Base-by-base conservation (phyloP, 2,888 invertebrate species). In the Cryptocephalus moraei region DNA sequence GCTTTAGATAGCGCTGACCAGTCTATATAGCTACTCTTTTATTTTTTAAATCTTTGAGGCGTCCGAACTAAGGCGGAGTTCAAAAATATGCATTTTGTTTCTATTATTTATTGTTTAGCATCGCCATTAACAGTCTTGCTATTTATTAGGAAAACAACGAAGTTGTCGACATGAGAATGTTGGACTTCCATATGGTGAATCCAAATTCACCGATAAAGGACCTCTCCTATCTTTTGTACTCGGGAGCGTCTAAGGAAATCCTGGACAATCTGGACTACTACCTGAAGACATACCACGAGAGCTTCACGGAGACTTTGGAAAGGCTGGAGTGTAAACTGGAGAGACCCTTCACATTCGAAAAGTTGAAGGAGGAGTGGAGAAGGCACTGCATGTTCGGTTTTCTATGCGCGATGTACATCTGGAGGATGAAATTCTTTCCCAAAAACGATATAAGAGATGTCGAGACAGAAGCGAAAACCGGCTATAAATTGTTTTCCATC, bases 251-350 rank as follows among this genome's bases (percentile, higher is more conserved):
- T 10, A 43, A 36, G 33, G n/a, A 32, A 14, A 42, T 43, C 32
- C 22, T 51, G 6, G 39, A 43, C 40, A 32, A 36, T 8, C 36
- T 51, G 3, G 47, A 51, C 4, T 1, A 43, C 9, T 47, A 51
- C 14, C 42, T 51, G 6, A 45, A 45, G 39, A 40, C 49, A 11
- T 51, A 51, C 34, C 45, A 51, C 40, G 13, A 40, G 22, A 39
- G 41, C 38, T 40, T 52, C n/a, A 11, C 44, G 4, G 31, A 32
- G 10, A n/a, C 32, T 9, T 34, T 49, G 4, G 45, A 44, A 40
- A 38, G 12, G 22, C 33, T 33, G 32, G 32, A 45, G 1, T 38
- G 47, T 9, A 39, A 47, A 33, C 11, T 43, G 8, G 36, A 22
- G 22, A 22, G 6, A 36, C 12, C 12, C n/a, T 41, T 47, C 22